phyloP scores from a whole-genome alignment of 2,888 invertebrate species.

The Drosophila mulleri region DNA sequence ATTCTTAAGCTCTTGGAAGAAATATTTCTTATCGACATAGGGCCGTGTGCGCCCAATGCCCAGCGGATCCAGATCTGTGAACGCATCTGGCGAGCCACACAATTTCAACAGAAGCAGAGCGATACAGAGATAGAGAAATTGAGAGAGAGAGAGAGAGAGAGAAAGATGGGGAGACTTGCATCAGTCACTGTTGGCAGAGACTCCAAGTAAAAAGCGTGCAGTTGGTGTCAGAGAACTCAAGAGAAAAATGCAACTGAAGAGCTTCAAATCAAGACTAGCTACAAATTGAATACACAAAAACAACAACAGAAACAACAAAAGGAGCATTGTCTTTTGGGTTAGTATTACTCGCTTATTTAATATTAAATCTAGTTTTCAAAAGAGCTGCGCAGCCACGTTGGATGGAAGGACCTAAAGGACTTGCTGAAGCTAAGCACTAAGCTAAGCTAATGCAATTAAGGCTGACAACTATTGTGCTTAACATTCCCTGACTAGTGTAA shows the following conservation, averaged over 20 bases:
- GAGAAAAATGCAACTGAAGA: conserved; percentile 21
- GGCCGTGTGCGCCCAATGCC: conserved; percentile 96
- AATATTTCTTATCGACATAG: conserved; percentile 97
- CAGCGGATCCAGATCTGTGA: conserved; percentile 96
- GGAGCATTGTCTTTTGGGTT: conserved; percentile 18
- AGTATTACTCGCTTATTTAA: conserved; percentile 16
- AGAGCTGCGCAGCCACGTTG: conserved; percentile 22
- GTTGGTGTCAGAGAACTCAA: conserved; percentile 17
- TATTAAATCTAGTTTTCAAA: not conserved
- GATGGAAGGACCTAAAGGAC: not conserved
- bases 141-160: not conserved
- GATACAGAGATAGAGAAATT: conserved; percentile 6
- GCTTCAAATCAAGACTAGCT: conserved; percentile 16
- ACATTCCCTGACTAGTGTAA: not conserved
- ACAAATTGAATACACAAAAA: conserved; percentile 20
- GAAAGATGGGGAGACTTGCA: conserved; percentile 41
- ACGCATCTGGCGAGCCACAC: conserved; percentile 88
- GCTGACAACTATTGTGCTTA: not conserved
- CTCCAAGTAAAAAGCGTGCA: conserved; percentile 24
- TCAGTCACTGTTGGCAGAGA: conserved; percentile 63
- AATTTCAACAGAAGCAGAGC: conserved; percentile 5
- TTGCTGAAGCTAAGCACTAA: not conserved
- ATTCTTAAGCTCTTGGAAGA: conserved; percentile 97
- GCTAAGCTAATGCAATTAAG: not conserved
- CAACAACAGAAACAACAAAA: conserved; percentile 49